Evolutionary conservation across 2,888 invertebrate genomes (phyloP), one percentile per base, ranked within the genome.

Genomic region (Mimachlamys varia): DNA sequence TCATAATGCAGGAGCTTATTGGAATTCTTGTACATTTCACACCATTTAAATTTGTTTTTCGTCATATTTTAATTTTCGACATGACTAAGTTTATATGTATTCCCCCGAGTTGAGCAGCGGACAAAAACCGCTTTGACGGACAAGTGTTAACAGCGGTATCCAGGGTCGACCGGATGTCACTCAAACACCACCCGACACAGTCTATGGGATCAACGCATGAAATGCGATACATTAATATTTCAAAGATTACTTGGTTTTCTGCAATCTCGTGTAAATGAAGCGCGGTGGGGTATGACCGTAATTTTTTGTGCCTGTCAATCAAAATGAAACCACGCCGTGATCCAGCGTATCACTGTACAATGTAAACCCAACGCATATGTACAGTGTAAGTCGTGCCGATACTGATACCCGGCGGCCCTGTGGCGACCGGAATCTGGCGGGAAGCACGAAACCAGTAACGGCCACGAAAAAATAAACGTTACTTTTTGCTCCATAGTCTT

Each of bases 281-380:
- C 49, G 53, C 53, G 88, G 49, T 88, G 49, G 49, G 88, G 53
- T 53, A 49, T 88, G 88, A 88, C 88, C 53, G 44, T 49, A 53
- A n/a, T 49, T 88, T 88, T 88, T 88, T 88, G 50, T 88, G n/a
- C 49, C 49, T 27, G 88, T 88, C 88, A 88, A 88, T 88, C 88
- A 88, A 88, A 27, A 88, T 10, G 49, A 88, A 88, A 88, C 50
- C 49, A 76, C 76, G 76, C 76, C 27, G 76, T 22, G 76, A 27
- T 27, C 17, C 76, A 33, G 33, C 7, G 33, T 76, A 76, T 76
- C 76, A 22, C 33, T 17, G 15, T 7, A 76, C 13, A 27, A 22
- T 76, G 76, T 76, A 33, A 33, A 76, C 76, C 10, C 22, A 22
- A 33, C 13, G 13, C 33, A 76, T 76, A 27, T 33, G 33, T 76